Base-by-base conservation (phyloP, 1,140 invertebrate genomes). In the Lasioglossum baleicum region DNA sequence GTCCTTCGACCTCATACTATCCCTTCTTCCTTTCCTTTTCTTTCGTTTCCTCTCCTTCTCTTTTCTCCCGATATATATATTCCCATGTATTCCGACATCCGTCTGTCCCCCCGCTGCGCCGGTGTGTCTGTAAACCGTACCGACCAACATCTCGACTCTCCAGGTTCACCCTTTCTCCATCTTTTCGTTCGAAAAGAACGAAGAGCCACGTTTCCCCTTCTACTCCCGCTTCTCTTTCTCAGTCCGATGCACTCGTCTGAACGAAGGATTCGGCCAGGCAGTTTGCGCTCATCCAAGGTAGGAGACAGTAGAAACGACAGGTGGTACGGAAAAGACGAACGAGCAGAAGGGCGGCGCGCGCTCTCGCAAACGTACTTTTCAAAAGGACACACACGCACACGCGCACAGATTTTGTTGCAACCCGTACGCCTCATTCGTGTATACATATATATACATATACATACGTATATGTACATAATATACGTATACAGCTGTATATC, bases 211-310 rank as follows among this genome's bases (percentile, higher is more conserved):
- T 53, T 75, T 67, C 69, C 74, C 83, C 69, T 75, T 71, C 48
- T 66, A 26, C 42, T 35, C 56, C 48, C 44, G 22, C 79, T 69
- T 74, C 69, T 76, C 72, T 68, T 75, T 81, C 74, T 81, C 71
- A 79, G 83, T 81, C 70, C 82, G 79, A 80, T 74, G 83, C 74
- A 83, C 83, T 77, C 79, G 82, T 84, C 70, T 60, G 66, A 61
- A 65, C 73, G 60, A 76, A 84, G 83, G 83, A 85, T 85, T 60
- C 83, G 51, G 66, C 69, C 79, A 84, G 67, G 79, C 83, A 84
- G 83, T 85, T 81, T 69, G 69, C 80, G 78, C 80, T 84, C 66
- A 83, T 77, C 67, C 83, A 84, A 80, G 83, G 82, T 84, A 69
- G 60, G 58, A 84, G 82, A 77, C 83, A 65, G 84, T 70, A 71